These are phyloP conservation scores for Macrophya annulata DNA, from an alignment of 2,888 invertebrate species.

Conservation along the genomic window DNA sequence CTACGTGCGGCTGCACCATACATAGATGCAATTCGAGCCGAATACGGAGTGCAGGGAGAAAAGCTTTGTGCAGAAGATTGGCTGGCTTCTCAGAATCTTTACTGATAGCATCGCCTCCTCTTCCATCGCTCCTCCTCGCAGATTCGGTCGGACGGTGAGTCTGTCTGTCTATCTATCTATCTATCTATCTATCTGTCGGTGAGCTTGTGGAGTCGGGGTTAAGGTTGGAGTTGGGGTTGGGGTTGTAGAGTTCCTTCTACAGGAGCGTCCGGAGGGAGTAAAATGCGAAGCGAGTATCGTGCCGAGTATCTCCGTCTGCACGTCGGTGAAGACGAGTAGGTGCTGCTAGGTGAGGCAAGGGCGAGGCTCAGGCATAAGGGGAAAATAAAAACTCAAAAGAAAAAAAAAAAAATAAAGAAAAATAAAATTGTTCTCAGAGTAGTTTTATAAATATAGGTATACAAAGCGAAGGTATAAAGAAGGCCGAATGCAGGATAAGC, in stretches of 20 bases:
- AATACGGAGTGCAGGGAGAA: slow-evolving; percentile 43
- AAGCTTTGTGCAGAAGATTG: slow-evolving; percentile 64
- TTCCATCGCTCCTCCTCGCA: slow-evolving; percentile 47
- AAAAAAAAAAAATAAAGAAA: slow-evolving; percentile 48
- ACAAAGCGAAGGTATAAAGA: not conserved
- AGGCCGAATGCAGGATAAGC: slow-evolving; percentile 30
- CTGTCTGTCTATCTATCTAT: slow-evolving; percentile 44
- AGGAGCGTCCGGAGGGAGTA: slow-evolving; percentile 34
- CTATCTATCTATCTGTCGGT: slow-evolving; percentile 32
- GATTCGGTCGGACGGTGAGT: slow-evolving; percentile 8
- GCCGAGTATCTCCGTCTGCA: slow-evolving; percentile 28
- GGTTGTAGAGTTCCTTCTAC: slow-evolving; percentile 8
- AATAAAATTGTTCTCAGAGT: slow-evolving; percentile 24
- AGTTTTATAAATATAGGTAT: not conserved
- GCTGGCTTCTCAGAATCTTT: slow-evolving; percentile 61
- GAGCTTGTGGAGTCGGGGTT: not conserved
- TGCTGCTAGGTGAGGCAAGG: not conserved
- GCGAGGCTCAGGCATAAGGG: not conserved
- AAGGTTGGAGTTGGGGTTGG: not conserved
- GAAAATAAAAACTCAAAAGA: not conserved
- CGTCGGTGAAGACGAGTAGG: slow-evolving; percentile 1
- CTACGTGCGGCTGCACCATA: slow-evolving; percentile 41
- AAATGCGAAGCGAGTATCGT: slow-evolving; percentile 31
- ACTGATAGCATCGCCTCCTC: slow-evolving; percentile 60
- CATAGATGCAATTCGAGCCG: slow-evolving; percentile 50